A percentile compares a stretch with the other conserved stretches of the same genome.
Conservation (phyloP, 2,797 vertebrate species). For the Octomys mimax region DNA sequence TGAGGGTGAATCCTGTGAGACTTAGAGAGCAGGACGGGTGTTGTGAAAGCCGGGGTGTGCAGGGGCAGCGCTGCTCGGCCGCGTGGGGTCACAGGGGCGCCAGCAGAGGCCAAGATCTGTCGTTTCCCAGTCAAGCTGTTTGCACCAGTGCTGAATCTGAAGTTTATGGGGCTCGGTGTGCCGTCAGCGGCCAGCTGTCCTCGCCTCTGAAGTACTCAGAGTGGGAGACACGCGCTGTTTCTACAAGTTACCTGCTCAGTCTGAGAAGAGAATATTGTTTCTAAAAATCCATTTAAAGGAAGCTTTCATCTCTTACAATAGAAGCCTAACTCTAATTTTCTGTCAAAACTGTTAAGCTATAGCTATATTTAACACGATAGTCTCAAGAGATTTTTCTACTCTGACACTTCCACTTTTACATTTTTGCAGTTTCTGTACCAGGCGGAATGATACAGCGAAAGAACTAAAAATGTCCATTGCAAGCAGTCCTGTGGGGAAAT, state of each 20-base stretch:
- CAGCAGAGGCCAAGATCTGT: background rate
- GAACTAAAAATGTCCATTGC: background rate
- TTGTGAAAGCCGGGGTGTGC: background rate
- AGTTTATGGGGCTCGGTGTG: background rate
- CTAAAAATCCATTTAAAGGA: constrained; percentile 26
- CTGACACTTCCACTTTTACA: constrained; percentile 11
- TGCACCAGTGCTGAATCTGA: background rate
- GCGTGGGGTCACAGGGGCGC: background rate
- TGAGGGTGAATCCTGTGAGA: background rate
- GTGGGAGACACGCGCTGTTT: background rate
- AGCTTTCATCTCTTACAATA: background rate
- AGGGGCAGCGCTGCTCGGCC: rapidly evolving
- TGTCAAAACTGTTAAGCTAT: background rate
- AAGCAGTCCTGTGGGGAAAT: constrained; percentile 3
- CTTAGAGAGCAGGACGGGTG: background rate
- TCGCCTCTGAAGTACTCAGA: background rate
- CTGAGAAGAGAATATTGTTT: background rate
- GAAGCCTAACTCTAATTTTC: background rate
- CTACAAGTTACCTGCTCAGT: background rate
- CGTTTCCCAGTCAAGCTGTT: background rate
- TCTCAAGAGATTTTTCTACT: constrained; percentile 27
- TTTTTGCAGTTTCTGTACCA: constrained; percentile 46
- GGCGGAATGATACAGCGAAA: constrained; percentile 42
- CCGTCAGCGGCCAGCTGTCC: background rate
- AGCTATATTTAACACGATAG: background rate